Conservation (phyloP, 1,140 invertebrate species). For the Zophobas atratus region DNA sequence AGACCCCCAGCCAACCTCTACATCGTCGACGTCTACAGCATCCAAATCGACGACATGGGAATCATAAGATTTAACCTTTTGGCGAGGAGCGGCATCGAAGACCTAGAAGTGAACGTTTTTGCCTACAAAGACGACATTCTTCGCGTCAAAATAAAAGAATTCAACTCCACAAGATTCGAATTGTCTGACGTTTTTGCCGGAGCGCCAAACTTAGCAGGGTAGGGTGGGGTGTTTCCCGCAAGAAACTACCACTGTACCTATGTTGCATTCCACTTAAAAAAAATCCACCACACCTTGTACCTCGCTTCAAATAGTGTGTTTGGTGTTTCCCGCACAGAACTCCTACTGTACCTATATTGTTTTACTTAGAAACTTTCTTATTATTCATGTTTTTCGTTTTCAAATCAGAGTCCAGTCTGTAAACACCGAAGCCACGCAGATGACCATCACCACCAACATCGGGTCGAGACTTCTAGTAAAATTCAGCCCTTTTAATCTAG, state of each 20-base stretch:
- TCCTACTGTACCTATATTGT: too few relatives aligned
- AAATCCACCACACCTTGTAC: too few relatives aligned
- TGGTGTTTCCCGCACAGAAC: too few relatives aligned
- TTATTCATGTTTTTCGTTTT: too few relatives aligned
- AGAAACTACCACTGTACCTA: too few relatives aligned
- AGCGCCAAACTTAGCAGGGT: not conserved
- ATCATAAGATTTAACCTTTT: not conserved
- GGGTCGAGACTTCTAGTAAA: not conserved
- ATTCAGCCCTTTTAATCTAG: slow-evolving; percentile 50
- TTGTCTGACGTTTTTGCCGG: slow-evolving; percentile 6
- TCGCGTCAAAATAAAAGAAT: not conserved
- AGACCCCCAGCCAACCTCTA: not conserved
- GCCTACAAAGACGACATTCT: not conserved
- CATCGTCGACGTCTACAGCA: not conserved
- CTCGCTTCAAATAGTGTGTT: too few relatives aligned
- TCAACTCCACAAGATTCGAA: not conserved
- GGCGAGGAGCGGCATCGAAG: not conserved
- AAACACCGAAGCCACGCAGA: not conserved
- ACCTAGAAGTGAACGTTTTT: slow-evolving; percentile 1
- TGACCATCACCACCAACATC: slow-evolving; percentile 9
- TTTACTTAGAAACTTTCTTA: too few relatives aligned
- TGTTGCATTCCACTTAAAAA: too few relatives aligned
- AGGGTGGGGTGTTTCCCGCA: not conserved
- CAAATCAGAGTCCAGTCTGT: not conserved
- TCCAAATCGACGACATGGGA: not conserved